Base-by-base conservation (phyloP, 2,797 vertebrate genomes). In the Melanogrammus aeglefinus region DNA sequence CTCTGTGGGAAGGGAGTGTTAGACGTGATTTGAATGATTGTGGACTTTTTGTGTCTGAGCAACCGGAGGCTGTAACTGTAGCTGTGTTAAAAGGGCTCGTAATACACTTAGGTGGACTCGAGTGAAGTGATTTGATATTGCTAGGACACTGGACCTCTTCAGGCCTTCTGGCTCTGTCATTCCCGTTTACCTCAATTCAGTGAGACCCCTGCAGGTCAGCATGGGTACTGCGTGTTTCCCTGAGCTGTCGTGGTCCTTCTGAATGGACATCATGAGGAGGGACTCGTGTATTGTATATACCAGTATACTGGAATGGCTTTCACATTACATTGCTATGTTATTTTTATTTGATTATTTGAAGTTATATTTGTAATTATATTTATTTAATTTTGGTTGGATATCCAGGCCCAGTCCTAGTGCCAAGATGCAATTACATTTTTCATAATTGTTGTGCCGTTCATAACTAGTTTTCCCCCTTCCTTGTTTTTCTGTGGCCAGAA, bases 401-500 rank as follows among this genome's bases (percentile, higher is more conserved):
- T 66, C 7, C 7, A 27, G n/a, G 63, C n/a, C 63, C 63, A 66
- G 63, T 66, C 63, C 9, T 10, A 1, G 2, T 66, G 63, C n/a
- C 63, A 27, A 66, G 12, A 21, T 24, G 27, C 63, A 66, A 66
- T 66, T 24, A 2, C n/a, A 27, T 27, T 66, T 2, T 66, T 27
- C 24, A 66, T 66, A 66, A 27, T 12, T 27, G 63, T 66, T 27
- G 14, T 24, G 21, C n/a, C n/a, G n/a, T 27, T 41, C 24, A 21
- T 47, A 13, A 39, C 13, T 1, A 24, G 74, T n/a, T 76, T 81
- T 80, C 29, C 24, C 35, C 79, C 12, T 83, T 24, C 14, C 3
- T 0, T 79, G 83, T 2, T 75, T 29, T 72, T 76, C 78, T 83
- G 1, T 86, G n/a, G 85, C 66, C 88, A 99, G 98, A 99, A 99